These are phyloP conservation scores for Natrix natrix DNA, from an alignment of 2,797 vertebrate species.

Conservation along the genomic window DNA sequence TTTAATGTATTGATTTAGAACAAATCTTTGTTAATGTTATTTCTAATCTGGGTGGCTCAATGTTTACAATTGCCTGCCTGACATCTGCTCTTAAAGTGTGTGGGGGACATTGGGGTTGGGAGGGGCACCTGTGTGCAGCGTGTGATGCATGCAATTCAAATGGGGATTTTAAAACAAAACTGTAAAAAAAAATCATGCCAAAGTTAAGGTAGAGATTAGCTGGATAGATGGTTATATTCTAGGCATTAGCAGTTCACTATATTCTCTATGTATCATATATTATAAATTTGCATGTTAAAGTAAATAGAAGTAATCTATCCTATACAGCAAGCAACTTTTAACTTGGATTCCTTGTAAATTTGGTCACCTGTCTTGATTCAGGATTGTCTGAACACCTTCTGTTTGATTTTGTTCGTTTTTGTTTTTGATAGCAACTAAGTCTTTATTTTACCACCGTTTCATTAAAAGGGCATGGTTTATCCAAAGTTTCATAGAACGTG, in stretches of 20 bases:
- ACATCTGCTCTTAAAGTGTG: constrained; percentile 36
- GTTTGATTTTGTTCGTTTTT: constrained; percentile 32
- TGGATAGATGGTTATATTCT: constrained; percentile 44
- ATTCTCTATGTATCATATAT: constrained; percentile 27
- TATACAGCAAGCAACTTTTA: constrained; percentile 34
- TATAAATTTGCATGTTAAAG: constrained; percentile 51
- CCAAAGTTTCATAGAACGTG: constrained; percentile 23
- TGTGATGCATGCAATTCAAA: constrained; percentile 40
- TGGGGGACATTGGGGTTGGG: background rate
- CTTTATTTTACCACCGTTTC: constrained; percentile 16
- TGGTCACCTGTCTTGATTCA: constrained; percentile 39
- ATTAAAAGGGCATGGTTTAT: constrained; percentile 11
- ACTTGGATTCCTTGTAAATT: constrained; percentile 38
- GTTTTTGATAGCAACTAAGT: constrained; percentile 19
- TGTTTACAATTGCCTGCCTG: constrained; percentile 39
- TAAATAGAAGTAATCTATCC: constrained; percentile 40
- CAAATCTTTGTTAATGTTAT: constrained; percentile 42
- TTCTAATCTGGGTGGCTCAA: constrained; percentile 35
- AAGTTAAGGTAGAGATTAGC: constrained; percentile 46
- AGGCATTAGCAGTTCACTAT: constrained; percentile 24
- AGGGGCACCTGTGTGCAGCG: constrained; percentile 12
- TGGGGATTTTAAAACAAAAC: constrained; percentile 34
- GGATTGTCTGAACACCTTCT: constrained; percentile 26
- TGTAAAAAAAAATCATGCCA: constrained; percentile 38
- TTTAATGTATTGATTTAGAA: constrained; percentile 47